A percentile compares a stretch with the other conserved stretches of the same genome.
Evolutionary conservation across 2,797 vertebrate genomes (phyloP).

Genomic region (Hybognathus amarus): DNA sequence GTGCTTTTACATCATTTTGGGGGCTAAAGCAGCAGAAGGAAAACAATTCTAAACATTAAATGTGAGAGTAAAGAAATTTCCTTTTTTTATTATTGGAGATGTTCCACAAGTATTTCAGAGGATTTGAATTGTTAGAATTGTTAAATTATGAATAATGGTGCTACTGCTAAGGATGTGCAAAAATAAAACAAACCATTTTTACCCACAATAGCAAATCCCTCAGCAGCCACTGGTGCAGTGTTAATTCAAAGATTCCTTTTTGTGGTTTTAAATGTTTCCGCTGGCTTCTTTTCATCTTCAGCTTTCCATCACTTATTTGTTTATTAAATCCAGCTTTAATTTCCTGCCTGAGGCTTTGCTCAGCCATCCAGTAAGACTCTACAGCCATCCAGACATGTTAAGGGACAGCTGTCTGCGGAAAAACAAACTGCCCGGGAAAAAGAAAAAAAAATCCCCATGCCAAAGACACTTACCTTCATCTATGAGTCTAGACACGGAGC

Average conservation of each 20-base stretch:
- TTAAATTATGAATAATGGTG: not conserved
- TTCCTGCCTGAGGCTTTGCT: slow-evolving; percentile 36
- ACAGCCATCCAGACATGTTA: slow-evolving; percentile 39
- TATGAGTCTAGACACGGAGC: slow-evolving; percentile 32
- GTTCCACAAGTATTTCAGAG: not conserved
- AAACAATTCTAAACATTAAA: not conserved
- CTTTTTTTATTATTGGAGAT: not conserved
- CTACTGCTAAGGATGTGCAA: not conserved
- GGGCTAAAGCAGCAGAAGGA: not conserved
- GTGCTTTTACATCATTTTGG: not conserved
- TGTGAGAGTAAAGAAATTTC: not conserved
- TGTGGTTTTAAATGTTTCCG: slow-evolving; percentile 23
- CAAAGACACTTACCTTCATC: slow-evolving; percentile 43
- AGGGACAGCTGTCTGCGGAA: slow-evolving; percentile 42
- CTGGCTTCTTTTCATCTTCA: slow-evolving; percentile 14
- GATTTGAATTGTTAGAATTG: no score
- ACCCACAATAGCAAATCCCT: slow-evolving; percentile 1
- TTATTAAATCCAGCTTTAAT: slow-evolving; percentile 36
- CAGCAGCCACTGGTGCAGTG: not conserved
- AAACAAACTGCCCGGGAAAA: slow-evolving; percentile 44
- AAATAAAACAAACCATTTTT: slow-evolving; percentile 6
- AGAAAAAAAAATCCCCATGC: slow-evolving; percentile 44
- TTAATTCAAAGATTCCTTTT: slow-evolving; percentile 27
- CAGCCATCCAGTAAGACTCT: slow-evolving; percentile 37
- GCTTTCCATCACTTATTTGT: slow-evolving; percentile 15